Percentiles rank a stretch among this genome's conserved stretches.
These are phyloP conservation scores for Margaritifera margaritifera DNA, from an alignment of 2,888 invertebrate genomes.

Conservation along the genomic window DNA sequence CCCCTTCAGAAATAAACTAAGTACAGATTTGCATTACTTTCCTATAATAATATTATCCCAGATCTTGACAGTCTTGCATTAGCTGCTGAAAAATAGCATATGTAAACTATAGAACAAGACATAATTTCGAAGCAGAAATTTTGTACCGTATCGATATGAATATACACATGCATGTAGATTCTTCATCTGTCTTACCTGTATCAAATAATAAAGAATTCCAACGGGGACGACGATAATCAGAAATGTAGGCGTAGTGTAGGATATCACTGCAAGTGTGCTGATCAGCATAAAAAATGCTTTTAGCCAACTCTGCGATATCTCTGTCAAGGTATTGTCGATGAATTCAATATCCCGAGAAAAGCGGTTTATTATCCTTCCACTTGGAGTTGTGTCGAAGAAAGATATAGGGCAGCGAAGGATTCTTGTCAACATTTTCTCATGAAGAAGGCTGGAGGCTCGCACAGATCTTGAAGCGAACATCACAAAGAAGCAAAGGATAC, in stretches of 20 bases:
- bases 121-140: too few species aligned
- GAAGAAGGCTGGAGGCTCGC: constrained; percentile 45
- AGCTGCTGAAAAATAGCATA: too few species aligned
- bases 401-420: constrained; percentile 57
- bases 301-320: constrained; percentile 38
- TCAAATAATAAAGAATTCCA: constrained; percentile 63
- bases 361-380: constrained; percentile 67
- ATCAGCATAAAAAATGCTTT: constrained; percentile 54
- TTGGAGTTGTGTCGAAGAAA: constrained; percentile 71
- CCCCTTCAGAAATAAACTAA: too few species aligned
- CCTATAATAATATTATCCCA: too few species aligned
- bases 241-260: constrained; percentile 67
- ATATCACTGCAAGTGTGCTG: constrained; percentile 66
- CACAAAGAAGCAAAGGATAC: too few species aligned
- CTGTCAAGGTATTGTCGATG: constrained; percentile 57
- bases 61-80: too few species aligned
- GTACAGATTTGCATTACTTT: too few species aligned
- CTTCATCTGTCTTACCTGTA: constrained; percentile 60
- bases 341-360: constrained; percentile 62
- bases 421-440: constrained; percentile 39
- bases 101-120: too few species aligned
- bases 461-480: constrained; percentile 34
- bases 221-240: constrained; percentile 62
- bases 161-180: neutral
- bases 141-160: neutral